phyloP scores from a whole-genome alignment of 2,888 invertebrate species.

The Petrophora chlorosata region DNA sequence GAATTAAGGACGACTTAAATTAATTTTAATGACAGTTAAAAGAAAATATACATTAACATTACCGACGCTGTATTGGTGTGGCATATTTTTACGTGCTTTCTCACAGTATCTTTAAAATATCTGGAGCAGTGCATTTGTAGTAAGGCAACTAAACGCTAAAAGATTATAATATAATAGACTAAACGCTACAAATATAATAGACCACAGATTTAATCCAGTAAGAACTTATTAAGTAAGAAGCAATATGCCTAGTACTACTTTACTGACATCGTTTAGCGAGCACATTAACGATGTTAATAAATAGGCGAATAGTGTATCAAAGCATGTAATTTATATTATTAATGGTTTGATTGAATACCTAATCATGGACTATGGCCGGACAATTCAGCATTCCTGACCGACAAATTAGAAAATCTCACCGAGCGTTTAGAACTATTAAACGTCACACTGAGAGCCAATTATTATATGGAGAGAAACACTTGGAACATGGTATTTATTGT shows the following conservation, averaged over 20 bases:
- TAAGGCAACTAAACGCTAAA: no score
- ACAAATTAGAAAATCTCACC: background rate
- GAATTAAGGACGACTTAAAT: conserved; percentile 33
- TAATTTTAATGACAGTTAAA: conserved; percentile 26
- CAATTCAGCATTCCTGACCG: conserved; percentile 1
- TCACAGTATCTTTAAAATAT: background rate
- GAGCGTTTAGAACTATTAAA: conserved; percentile 7
- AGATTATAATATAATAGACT: no score
- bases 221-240: background rate
- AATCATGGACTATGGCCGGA: background rate
- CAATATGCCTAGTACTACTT: no score
- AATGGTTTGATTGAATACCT: background rate
- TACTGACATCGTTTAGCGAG: no score
- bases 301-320: background rate
- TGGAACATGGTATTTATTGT: conserved; percentile 1
- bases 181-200: no score
- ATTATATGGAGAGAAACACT: conserved; percentile 2
- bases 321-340: background rate
- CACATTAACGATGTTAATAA: no score
- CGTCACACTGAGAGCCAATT: background rate
- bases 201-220: no score
- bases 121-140: no score
- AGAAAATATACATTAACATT: conserved; percentile 7
- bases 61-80: conserved; percentile 3
- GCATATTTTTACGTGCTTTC: conserved; percentile 2